Base-by-base conservation (phyloP, 2,113 vertebrate genomes). In the Bubo blakistoni region DNA sequence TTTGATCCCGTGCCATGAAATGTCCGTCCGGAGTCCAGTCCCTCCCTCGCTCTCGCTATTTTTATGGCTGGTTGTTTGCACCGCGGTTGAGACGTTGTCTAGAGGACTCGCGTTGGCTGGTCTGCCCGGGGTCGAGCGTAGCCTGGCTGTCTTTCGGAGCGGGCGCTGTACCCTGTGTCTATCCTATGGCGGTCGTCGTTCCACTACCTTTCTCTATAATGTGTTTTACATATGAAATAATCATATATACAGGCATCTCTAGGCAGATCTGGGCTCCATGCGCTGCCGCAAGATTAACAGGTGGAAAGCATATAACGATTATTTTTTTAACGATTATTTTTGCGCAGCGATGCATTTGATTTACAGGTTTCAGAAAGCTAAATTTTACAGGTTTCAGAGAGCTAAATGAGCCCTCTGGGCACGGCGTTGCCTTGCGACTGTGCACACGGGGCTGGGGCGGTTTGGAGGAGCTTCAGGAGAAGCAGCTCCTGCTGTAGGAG, bases 131-230 rank as follows among this genome's bases (percentile, higher is more conserved):
- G 70, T 94, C 2, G 71, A 66, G 97, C 10, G 11, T 76, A 85
- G 66, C 95, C 83, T 90, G 97, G 91, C 65, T 88, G 95, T 90
- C 80, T 85, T 83, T 84, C 0, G 6, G 86, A 49, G 73, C 0
- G 0, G 38, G 58, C 0, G 3, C 83, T 62, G 47, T 46, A 20
- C 34, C 65, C 30, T 2, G 4, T 16, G 18, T 36, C 25, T 7
- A 0, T 62, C 42, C 42, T 67, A 0, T 0, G 1, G 66, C 5
- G 5, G 7, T 36, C 0, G 1, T 57, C 0, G 0, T 72, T 65
- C 54, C 44, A 2, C 79, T 72, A 0, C 67, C 57, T 76, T 86
- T 54, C 51, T 62, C 47, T 57, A 2, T 61, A 0, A 38, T 10
- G 6, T 71, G 29, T 54, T 92, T 77, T 51, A 25, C 46, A 4